A percentile compares a stretch with the other conserved stretches of the same genome.
phyloP scores from a whole-genome alignment of 2,113 vertebrate species.

The Sus scrofa region DNA sequence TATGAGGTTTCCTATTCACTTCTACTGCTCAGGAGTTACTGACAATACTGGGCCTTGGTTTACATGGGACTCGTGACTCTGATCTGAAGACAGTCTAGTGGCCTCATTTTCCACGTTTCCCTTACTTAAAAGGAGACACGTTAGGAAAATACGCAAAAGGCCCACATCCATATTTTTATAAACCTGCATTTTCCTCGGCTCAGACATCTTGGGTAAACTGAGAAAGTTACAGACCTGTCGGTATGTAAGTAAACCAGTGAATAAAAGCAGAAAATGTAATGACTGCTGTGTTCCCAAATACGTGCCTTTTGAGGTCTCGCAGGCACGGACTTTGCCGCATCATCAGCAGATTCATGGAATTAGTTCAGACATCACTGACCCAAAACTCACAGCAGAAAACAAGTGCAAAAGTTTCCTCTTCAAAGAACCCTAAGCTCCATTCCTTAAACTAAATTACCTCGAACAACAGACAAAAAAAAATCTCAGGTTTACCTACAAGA shows the following conservation, averaged over 20 bases:
- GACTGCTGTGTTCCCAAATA: background rate
- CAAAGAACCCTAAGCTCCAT: background rate
- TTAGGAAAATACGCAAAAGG: background rate
- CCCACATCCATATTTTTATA: background rate
- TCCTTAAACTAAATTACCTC: background rate
- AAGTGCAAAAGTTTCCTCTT: background rate
- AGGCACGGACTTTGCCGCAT: background rate
- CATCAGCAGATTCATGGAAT: background rate
- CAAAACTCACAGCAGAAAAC: background rate
- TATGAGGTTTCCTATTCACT: background rate
- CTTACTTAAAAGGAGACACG: slow-evolving; percentile 34
- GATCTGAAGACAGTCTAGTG: background rate
- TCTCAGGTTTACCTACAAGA: background rate
- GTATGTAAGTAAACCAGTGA: background rate
- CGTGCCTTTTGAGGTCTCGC: background rate
- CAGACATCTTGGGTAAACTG: background rate
- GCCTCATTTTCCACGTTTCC: background rate
- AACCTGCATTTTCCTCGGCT: background rate
- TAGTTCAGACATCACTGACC: background rate
- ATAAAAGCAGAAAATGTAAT: background rate
- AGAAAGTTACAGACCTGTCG: background rate
- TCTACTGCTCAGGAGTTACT: background rate
- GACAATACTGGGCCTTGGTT: background rate
- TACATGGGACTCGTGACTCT: background rate
- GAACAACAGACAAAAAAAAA: background rate